A percentile compares a stretch with the other conserved stretches of the same genome.
Conservation (phyloP, 2,113 vertebrate species). For the Vulpes vulpes region DNA sequence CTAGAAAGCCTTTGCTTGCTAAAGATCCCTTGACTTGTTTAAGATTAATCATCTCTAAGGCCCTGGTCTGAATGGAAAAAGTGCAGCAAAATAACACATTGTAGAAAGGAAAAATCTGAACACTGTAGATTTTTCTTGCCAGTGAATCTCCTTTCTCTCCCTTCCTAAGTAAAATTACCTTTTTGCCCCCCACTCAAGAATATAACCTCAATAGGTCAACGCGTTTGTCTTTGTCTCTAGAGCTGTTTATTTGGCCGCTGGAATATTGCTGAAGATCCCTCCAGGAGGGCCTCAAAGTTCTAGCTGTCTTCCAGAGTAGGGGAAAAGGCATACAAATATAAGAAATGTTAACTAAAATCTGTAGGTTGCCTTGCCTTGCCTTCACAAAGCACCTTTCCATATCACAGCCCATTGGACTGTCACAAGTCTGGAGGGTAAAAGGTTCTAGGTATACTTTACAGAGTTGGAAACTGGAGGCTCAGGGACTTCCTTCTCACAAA, state of each 20-base stretch:
- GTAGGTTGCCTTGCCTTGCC: neutral
- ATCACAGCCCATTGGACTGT: neutral
- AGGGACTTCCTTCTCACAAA: neutral
- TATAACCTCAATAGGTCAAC: neutral
- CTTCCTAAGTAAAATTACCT: neutral
- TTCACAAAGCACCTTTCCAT: neutral
- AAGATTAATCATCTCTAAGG: neutral
- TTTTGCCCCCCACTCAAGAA: neutral
- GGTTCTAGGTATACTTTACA: neutral
- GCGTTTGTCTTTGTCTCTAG: neutral
- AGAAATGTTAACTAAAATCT: neutral
- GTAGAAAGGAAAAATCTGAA: neutral
- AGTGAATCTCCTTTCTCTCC: neutral
- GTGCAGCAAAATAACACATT: neutral
- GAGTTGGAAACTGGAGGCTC: neutral
- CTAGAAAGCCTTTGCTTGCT: slow-evolving; percentile 1
- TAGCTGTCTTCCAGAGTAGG: neutral
- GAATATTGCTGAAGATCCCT: neutral
- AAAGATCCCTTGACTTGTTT: neutral
- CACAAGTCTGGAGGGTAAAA: neutral
- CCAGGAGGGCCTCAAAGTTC: neutral
- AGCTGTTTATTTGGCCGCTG: neutral
- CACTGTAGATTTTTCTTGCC: neutral
- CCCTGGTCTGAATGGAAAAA: slow-evolving; percentile 15
- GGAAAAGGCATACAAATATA: neutral